Evolutionary conservation across 2,113 vertebrate genomes (phyloP).

Genomic region (Tiliqua scincoides): DNA sequence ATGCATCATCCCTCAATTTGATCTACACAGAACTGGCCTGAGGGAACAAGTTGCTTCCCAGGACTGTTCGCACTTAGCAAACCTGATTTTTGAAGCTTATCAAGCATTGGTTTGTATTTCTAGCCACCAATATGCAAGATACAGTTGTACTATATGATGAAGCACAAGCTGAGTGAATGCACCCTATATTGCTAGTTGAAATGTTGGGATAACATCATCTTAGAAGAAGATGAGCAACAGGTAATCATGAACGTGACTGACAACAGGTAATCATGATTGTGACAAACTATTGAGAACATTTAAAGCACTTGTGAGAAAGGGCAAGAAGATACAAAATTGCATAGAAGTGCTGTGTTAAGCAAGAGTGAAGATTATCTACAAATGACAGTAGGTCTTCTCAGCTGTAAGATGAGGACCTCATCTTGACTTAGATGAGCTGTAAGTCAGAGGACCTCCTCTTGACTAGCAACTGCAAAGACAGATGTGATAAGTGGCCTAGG

Average conservation of each 20-base stretch:
- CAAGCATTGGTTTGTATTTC: background rate
- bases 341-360: background rate
- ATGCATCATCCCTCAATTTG: background rate
- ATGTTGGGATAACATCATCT: background rate
- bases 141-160: no score
- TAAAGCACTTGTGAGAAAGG: background rate
- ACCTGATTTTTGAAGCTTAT: background rate
- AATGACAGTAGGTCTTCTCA: background rate
- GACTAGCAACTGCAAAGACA: background rate
- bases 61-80: background rate
- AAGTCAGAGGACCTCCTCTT: background rate
- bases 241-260: no score
- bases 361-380: background rate
- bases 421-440: no score
- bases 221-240: no score
- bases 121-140: background rate
- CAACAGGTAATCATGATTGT: no score
- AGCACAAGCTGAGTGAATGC: no score
- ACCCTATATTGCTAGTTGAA: background rate
- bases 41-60: background rate
- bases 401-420: background rate
- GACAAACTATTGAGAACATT: no score
- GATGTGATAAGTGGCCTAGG: no score
- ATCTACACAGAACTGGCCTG: background rate
- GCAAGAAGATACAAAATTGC: background rate